phyloP scores from a whole-genome alignment of 2,113 vertebrate species.

The Serilophus lunatus region DNA sequence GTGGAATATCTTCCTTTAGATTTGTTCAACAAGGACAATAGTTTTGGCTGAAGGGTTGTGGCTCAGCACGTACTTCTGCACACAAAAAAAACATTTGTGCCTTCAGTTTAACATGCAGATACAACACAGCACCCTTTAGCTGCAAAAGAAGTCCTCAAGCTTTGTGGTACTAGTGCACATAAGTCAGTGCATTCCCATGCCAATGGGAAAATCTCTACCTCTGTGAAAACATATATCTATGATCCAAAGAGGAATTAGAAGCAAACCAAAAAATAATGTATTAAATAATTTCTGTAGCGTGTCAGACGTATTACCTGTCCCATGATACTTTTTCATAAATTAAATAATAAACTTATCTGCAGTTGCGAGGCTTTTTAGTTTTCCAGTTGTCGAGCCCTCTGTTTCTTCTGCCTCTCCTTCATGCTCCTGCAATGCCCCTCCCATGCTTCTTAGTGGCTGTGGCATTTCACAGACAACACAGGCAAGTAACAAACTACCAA shows the following conservation, averaged over 20 bases:
- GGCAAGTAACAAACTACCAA: neutral
- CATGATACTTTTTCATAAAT: neutral
- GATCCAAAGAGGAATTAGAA: neutral
- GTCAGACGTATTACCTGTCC: neutral
- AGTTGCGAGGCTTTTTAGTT: neutral
- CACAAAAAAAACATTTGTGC: neutral
- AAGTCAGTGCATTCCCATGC: neutral
- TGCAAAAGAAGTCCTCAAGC: neutral
- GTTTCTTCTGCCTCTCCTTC: neutral
- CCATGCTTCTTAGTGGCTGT: fast-evolving
- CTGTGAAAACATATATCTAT: neutral
- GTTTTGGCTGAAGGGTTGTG: neutral
- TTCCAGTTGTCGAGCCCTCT: neutral
- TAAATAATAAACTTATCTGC: slow-evolving; percentile 13
- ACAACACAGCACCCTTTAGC: neutral
- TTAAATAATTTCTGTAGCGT: neutral
- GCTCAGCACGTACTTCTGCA: neutral
- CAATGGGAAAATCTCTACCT: neutral
- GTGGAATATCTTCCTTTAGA: neutral
- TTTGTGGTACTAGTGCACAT: neutral
- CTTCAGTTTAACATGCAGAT: neutral
- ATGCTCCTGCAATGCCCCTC: neutral
- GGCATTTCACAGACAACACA: neutral
- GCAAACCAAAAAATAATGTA: neutral
- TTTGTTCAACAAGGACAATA: neutral